Base-by-base conservation (phyloP, 2,888 invertebrate species). In the Falcaria lacertinaria region DNA sequence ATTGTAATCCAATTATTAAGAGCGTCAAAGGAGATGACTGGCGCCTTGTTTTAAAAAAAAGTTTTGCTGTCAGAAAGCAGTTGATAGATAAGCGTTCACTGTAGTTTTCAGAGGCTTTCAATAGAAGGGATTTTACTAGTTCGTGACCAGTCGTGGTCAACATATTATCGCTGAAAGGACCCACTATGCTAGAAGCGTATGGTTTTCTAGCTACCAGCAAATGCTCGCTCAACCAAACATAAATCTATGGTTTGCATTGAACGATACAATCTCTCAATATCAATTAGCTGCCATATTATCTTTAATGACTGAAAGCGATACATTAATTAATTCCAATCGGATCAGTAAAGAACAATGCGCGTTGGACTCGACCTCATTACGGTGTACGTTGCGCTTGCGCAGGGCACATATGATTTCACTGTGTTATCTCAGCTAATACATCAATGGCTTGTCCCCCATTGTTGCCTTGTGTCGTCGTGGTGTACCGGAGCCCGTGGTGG, bases 381-480 rank as follows among this genome's bases (percentile, higher is more conserved):
- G 43, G 49, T 47, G 50, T 59, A 55, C 50, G 45, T 38, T 44
- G 46, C 50, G 41, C 42, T 22, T 11, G 22, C 37, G 22, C 40
- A 50, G 47, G 44, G 49, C 77, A 78, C 72, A 78, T 85, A 74
- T 87, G 86, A 84, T 85, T 86, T 87, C 87, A 78, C 80, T 67
- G 75, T 69, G 74, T 77, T 86, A 87, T 86, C 87, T 77, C 66
- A 63, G 70, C 81, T 78, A 80, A 86, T 85, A 83, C 85, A 88
- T 88, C 87, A 87, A 85, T 75, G 71, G 74, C 77, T 81, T 83
- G 83, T 85, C 84, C 79, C 75, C 77, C 77, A 82, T 82, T 84
- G 85, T 85, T 37, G 22, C 59, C 73, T 65, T 28, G 11, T 28
- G 70, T 77, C 77, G 80, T 77, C 70, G 60, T 62, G 65, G 60